Evolutionary conservation across 92 coral and sea anemone species (phyloP).

Genomic region (Pocillopora grandis): DNA sequence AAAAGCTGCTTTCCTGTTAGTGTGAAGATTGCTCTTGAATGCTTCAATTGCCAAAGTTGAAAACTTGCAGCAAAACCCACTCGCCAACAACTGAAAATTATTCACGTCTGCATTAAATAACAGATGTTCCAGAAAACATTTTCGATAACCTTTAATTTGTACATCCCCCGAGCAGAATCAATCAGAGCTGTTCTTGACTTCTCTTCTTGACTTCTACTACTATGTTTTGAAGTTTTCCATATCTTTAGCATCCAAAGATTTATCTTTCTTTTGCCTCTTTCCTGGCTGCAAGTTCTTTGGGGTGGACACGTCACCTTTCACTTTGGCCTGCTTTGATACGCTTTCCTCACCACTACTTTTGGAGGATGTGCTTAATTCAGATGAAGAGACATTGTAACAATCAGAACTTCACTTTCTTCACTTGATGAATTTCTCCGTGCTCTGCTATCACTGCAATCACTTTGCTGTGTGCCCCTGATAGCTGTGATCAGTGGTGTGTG

Average conservation of each 20-base stretch:
- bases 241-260: no score
- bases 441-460: neutral
- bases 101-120: neutral
- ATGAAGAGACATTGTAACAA: neutral
- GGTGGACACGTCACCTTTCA: neutral
- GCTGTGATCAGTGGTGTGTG: no score
- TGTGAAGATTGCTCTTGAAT: neutral
- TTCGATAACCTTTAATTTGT: neutral
- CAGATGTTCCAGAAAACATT: constrained; percentile 7
- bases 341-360: constrained; percentile 2
- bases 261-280: no score
- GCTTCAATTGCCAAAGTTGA: neutral
- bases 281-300: neutral
- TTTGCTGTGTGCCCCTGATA: no score
- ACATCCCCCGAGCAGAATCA: neutral
- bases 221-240: no score
- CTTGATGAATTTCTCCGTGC: neutral
- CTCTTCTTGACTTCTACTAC: no score
- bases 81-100: neutral
- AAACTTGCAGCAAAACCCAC: constrained; percentile 17
- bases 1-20: constrained; percentile 8
- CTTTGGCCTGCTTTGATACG: neutral
- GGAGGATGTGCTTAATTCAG: constrained; percentile 14
- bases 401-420: constrained; percentile 4
- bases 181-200: no score